Conservation (phyloP, 2,888 invertebrate species). For the Meghimatium bilineatum region DNA sequence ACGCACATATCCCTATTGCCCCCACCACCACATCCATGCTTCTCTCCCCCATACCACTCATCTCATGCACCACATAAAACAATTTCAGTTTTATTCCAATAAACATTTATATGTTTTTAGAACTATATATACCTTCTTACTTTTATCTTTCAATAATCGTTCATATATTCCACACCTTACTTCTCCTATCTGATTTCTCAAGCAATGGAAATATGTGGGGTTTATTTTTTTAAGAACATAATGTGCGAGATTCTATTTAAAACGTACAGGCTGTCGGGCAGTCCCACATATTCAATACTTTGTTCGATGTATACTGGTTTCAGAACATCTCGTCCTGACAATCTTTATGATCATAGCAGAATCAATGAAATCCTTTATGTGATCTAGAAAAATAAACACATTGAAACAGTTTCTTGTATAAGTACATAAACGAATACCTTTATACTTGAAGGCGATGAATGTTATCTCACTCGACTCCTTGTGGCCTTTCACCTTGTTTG, state of each 20-base stretch:
- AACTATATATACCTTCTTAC: too few relatives aligned
- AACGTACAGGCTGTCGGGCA: background rate
- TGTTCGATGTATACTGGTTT: background rate
- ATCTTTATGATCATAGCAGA: background rate
- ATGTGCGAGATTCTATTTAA: background rate
- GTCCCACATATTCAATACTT: background rate
- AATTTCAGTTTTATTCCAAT: too few relatives aligned
- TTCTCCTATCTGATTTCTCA: too few relatives aligned
- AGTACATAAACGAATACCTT: background rate
- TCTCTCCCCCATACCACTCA: too few relatives aligned
- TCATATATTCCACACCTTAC: too few relatives aligned
- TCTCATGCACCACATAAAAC: too few relatives aligned
- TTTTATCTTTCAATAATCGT: too few relatives aligned
- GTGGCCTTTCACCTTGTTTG: background rate
- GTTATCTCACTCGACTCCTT: background rate
- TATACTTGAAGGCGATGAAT: background rate
- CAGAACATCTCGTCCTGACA: background rate
- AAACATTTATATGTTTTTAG: too few relatives aligned
- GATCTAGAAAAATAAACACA: background rate
- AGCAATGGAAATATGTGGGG: too few relatives aligned
- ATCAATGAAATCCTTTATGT: constrained; percentile 2
- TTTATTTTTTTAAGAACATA: too few relatives aligned
- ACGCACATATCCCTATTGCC: too few relatives aligned
- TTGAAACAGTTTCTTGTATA: background rate
- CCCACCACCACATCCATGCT: too few relatives aligned